phyloP scores from a whole-genome alignment of 1,140 invertebrate species.

The Sarcophaga peregrina region DNA sequence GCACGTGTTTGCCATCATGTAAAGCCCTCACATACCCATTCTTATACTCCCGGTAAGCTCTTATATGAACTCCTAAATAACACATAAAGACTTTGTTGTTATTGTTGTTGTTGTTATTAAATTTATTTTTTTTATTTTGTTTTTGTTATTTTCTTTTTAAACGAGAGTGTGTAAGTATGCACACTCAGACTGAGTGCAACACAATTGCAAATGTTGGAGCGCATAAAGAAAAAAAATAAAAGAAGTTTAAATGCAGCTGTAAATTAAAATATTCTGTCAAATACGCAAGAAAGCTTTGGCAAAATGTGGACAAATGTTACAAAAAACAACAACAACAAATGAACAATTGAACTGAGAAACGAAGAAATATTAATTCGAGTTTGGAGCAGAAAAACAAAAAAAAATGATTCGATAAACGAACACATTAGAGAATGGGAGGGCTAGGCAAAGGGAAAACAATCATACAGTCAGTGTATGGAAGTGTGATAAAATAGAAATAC shows the following conservation, averaged over 20 bases:
- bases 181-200: too few relatives aligned
- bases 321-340: neutral
- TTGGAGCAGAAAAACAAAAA: too few relatives aligned
- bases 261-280: slow-evolving; percentile 23
- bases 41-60: too few relatives aligned
- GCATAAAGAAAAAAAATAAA: neutral
- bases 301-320: slow-evolving; percentile 12
- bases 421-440: neutral
- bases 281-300: slow-evolving; percentile 15
- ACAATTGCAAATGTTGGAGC: neutral
- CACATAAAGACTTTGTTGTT: neutral
- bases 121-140: too few relatives aligned
- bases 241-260: slow-evolving; percentile 14
- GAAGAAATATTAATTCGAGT: too few relatives aligned
- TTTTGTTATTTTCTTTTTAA: too few relatives aligned
- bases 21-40: neutral
- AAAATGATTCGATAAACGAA: neutral
- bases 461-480: neutral
- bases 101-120: neutral
- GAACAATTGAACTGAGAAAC: neutral
- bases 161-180: too few relatives aligned
- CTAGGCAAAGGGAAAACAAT: neutral
- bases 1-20: slow-evolving; percentile 20
- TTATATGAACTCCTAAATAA: neutral
- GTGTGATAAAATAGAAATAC: neutral